phyloP scores from a whole-genome alignment of 2,888 invertebrate species.

The Cybosia mesomella region DNA sequence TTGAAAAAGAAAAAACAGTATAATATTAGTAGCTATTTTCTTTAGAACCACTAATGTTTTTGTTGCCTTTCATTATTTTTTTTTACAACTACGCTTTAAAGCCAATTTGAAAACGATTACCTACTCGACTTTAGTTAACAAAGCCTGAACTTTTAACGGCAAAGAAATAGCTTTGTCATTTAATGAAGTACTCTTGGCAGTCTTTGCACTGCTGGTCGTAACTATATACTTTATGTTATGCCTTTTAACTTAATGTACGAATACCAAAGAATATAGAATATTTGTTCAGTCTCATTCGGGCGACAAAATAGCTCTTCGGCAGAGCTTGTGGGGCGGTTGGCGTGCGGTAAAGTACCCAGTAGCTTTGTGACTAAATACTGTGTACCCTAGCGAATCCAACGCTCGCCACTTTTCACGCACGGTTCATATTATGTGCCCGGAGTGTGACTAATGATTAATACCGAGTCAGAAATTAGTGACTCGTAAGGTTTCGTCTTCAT shows the following conservation, averaged over 20 bases:
- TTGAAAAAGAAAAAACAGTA: neutral
- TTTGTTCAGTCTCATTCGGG: neutral
- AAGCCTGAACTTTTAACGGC: neutral
- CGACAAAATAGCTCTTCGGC: neutral
- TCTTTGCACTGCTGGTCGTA: neutral
- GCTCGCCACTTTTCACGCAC: too few relatives aligned
- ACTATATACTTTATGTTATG: neutral
- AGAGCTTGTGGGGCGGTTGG: too few relatives aligned
- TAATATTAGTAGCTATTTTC: neutral
- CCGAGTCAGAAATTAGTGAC: too few relatives aligned
- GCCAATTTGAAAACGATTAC: constrained; percentile 6
- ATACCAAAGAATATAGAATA: neutral
- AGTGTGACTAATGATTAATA: too few relatives aligned
- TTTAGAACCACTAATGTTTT: neutral
- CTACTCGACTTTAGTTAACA: neutral
- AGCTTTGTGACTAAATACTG: too few relatives aligned
- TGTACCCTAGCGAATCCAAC: too few relatives aligned
- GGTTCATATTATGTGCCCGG: too few relatives aligned
- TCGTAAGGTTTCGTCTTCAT: too few relatives aligned
- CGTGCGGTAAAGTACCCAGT: too few relatives aligned
- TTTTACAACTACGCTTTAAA: neutral
- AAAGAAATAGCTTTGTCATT: neutral
- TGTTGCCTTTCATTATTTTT: neutral
- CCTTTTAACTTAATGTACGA: neutral
- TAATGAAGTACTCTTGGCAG: neutral